phyloP scores from a whole-genome alignment of 2,888 invertebrate species.

The Hypomecis atomaria region DNA sequence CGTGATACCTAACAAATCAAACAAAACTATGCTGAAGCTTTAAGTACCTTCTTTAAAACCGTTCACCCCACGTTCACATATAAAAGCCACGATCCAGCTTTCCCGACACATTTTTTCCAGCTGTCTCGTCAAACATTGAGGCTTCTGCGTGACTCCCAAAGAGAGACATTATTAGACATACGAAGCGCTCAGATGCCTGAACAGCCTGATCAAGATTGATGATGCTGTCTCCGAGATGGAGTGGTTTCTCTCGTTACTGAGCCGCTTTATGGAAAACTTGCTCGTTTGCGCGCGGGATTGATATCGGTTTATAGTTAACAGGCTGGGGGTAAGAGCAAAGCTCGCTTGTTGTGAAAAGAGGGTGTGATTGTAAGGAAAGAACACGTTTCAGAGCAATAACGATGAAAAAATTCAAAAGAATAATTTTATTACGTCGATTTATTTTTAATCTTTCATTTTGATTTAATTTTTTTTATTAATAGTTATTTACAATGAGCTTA shows the following conservation, averaged over 20 bases:
- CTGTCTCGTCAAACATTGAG: constrained; percentile 29
- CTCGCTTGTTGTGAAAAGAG: too few relatives aligned
- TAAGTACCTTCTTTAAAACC: not conserved
- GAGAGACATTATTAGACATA: constrained; percentile 42
- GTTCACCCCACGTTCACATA: not conserved
- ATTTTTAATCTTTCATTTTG: too few relatives aligned
- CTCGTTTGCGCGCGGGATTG: constrained; percentile 18
- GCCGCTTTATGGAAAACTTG: constrained; percentile 29
- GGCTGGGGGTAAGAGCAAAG: not conserved
- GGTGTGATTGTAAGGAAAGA: too few relatives aligned
- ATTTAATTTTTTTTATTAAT: too few relatives aligned
- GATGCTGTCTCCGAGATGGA: constrained; percentile 42
- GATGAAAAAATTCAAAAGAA: too few relatives aligned
- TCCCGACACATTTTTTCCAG: constrained; percentile 28
- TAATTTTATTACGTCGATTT: too few relatives aligned
- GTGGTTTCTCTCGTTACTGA: constrained; percentile 41
- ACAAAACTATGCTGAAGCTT: too few relatives aligned
- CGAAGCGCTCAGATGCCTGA: constrained; percentile 35
- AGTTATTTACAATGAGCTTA: too few relatives aligned
- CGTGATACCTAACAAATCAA: too few relatives aligned
- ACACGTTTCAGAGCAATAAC: too few relatives aligned
- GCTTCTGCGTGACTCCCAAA: constrained; percentile 37
- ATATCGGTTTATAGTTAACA: not conserved
- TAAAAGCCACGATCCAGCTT: constrained; percentile 13
- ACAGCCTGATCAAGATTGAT: constrained; percentile 55